Base-by-base conservation (phyloP, 2,888 invertebrate genomes). In the Stenichneumon culpator region DNA sequence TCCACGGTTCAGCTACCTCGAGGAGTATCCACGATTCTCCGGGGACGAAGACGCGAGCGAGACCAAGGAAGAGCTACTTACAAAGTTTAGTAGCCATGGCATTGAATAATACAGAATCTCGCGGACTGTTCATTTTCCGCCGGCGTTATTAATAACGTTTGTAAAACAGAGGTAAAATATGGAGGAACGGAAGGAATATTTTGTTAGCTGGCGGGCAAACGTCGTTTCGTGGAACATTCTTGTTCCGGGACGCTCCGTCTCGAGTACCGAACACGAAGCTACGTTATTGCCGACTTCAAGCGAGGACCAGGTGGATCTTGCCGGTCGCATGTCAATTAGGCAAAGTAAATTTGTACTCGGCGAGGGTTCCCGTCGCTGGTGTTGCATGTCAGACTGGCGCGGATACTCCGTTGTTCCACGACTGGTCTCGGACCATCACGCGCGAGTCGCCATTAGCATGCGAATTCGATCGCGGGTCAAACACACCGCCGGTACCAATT, bases 281-380 rank as follows among this genome's bases (percentile, higher is more conserved):
- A 47, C 44, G 16, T 14, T 47, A 16, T 47, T 47, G 39, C 16
- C 14, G 57, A 57, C 22, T 57, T 57, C 25, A 3, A 57, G 16
- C 22, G 44, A 6, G 6, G 28, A n/a, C n/a, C 7, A 0, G 19
- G 50, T 36, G 11, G 52, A 54, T 67, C 9, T 54, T n/a, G 25
- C 39, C n/a, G 68, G 36, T 78, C 69, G 39, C 73, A 74, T 36
- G 11, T 73, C 81, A 78, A 84, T 84, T 78, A 81, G 44, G 19
- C 78, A 73, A 69, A 81, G 68, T 69, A 57, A 81, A 84, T 78
- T 73, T 72, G 50, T 72, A 32, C 72, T 3, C 25, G 36, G 50
- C 52, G 16, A 7, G 16, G 79, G 36, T 36, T 28, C 28, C 25
- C 32, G 16, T 14, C 57, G 14, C n/a, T 22, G 32, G 44, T 72